A percentile compares a stretch with the other conserved stretches of the same genome.
These are phyloP conservation scores for Anastatus disparis DNA, from an alignment of 1,140 invertebrate genomes.

Conservation along the genomic window DNA sequence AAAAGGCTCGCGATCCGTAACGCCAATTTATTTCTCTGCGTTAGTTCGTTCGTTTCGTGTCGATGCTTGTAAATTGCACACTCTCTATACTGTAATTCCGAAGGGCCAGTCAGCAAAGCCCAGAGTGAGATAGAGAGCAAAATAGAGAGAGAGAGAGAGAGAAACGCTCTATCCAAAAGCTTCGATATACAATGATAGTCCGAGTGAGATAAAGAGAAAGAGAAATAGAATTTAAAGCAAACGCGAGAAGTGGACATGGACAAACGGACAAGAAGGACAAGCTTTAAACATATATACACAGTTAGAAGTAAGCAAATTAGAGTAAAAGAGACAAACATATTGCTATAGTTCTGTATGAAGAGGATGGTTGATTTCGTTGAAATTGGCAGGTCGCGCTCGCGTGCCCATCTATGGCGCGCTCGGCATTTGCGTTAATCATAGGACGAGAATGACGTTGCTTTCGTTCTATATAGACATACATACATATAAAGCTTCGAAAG, in stretches of 20 bases:
- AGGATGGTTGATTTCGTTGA: conserved; percentile 23
- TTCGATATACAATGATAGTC: no score
- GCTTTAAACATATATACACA: not conserved
- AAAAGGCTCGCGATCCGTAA: conserved; percentile 45
- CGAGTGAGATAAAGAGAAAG: not conserved
- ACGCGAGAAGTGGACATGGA: not conserved
- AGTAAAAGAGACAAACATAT: conserved; percentile 14
- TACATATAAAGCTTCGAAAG: conserved; percentile 43
- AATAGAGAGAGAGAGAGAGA: not conserved
- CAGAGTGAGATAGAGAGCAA: not conserved
- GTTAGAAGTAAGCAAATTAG: conserved; percentile 1
- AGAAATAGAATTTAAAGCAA: not conserved
- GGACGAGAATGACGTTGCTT: conserved; percentile 47
- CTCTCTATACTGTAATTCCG: conserved; percentile 55
- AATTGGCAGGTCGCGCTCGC: not conserved
- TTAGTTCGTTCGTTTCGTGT: conserved; percentile 53
- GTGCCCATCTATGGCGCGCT: not conserved
- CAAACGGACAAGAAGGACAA: not conserved
- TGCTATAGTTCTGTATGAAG: not conserved
- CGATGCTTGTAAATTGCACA: conserved; percentile 60
- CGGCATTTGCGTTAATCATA: conserved; percentile 53
- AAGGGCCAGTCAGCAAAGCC: conserved; percentile 52
- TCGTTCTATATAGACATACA: no score
- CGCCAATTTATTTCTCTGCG: conserved; percentile 61
- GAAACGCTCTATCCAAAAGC: no score